Base-by-base conservation (phyloP, 1,140 invertebrate genomes). In the Archivesica marissinica region DNA sequence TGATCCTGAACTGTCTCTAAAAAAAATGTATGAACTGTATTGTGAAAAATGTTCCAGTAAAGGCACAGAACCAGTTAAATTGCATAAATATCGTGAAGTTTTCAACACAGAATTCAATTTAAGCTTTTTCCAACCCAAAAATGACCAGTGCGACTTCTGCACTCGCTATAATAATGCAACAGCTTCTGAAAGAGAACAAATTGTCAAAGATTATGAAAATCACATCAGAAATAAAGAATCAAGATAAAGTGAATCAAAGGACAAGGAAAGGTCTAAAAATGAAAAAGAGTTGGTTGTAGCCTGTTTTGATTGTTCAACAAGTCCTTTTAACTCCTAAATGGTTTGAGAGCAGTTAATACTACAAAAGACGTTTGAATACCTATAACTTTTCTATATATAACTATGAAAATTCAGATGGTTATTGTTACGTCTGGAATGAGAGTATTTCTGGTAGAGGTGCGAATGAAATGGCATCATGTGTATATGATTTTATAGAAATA, bases 331-430 rank as follows among this genome's bases (percentile, higher is more conserved):
- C 76, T 6, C 76, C 76, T 3, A 17, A 78, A 2, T 38, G 76
- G 2, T 17, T 25, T 30, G 47, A n/a, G 1, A 64, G 56, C 39
- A 13, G 35, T 2, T 64, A 64, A 17, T 66, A 61, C 50, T 79
- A 33, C 39, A 66, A 79, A 66, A 39, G 77, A 15, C 20, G 59
- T 33, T 41, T 79, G 23, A 64, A 61, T 28, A 64, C 77, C 13
- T 79, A 64, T 28, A 79, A 79, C 35, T 79, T 79, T 50, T 28
- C 77, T 20, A 79, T 79, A 20, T 47, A 79, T 28, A 30, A 79
- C 30, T 41, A 66, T 20, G 56, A 44, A 6, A 79, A 6, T 17
- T 30, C 9, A 23, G 59, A 79, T 79, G 77, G 38, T 15, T 25
- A 64, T 41, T 79, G 56, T 56, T 79, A 30, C 50, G 35, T 79